phyloP scores from a whole-genome alignment of 2,888 invertebrate species.

The Dryobota labecula region DNA sequence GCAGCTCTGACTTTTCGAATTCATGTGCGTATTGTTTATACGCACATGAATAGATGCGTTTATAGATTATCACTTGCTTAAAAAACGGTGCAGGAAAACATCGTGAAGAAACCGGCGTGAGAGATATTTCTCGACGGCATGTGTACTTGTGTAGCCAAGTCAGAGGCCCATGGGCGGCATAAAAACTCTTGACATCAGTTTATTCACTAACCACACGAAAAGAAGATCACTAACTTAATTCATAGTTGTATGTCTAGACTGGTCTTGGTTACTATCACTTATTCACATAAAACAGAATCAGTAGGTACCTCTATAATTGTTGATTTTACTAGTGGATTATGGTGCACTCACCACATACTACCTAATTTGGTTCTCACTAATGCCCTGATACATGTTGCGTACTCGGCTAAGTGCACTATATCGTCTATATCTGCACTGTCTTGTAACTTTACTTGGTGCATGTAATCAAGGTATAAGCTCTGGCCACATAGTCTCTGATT shows the following conservation, averaged over 20 bases:
- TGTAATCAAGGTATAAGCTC: not conserved
- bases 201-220: too few relatives aligned
- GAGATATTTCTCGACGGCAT: too few relatives aligned
- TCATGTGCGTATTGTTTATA: too few relatives aligned
- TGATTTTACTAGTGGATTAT: not conserved
- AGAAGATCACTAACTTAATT: not conserved
- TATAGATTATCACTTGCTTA: too few relatives aligned
- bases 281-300: not conserved
- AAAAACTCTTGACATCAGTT: too few relatives aligned
- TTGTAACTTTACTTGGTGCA: not conserved
- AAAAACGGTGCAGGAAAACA: too few relatives aligned
- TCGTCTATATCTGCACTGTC: not conserved
- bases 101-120: too few relatives aligned
- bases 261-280: not conserved
- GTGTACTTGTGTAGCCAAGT: too few relatives aligned
- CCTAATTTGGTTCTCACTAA: not conserved
- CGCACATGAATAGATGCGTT: too few relatives aligned
- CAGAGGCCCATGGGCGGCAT: too few relatives aligned
- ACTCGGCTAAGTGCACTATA: not conserved
- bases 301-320: not conserved
- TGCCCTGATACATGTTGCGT: too few relatives aligned
- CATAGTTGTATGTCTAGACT: constrained; percentile 6
- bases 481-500: not conserved
- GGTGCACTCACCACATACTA: not conserved
- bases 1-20: too few relatives aligned